Conservation (phyloP, 2,113 vertebrate species). For the Microtus ochrogaster region DNA sequence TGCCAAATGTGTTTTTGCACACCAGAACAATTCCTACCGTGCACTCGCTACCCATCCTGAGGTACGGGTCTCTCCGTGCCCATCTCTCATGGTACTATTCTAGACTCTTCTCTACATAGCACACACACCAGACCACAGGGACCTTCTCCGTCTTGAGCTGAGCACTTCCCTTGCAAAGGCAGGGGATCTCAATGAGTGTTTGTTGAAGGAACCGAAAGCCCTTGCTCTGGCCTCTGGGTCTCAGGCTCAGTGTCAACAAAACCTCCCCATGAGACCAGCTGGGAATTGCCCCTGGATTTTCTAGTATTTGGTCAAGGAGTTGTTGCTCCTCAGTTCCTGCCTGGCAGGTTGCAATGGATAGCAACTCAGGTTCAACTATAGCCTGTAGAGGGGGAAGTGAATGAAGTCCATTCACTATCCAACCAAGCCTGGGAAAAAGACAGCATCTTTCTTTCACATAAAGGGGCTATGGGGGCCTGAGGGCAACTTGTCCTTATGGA, state of each 20-base stretch:
- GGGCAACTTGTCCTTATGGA: not conserved
- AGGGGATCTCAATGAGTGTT: not conserved
- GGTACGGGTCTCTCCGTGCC: not conserved
- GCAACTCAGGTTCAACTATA: not conserved
- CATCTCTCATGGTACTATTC: not conserved
- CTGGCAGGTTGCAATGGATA: not conserved
- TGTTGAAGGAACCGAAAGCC: not conserved
- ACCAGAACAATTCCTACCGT: too few relatives aligned
- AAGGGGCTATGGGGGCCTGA: not conserved
- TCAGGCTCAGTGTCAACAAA: not conserved
- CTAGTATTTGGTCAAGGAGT: not conserved
- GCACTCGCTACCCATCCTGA: not conserved
- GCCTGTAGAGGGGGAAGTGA: not conserved
- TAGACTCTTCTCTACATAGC: not conserved
- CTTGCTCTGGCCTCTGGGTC: not conserved
- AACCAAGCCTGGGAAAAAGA: not conserved
- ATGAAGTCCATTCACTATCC: not conserved
- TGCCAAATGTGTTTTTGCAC: not conserved
- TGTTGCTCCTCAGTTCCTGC: not conserved
- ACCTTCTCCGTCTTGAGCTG: not conserved
- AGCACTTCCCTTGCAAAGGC: not conserved
- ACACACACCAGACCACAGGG: not conserved
- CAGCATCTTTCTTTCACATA: not conserved
- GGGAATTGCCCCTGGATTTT: not conserved
- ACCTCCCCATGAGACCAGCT: not conserved